A percentile compares a stretch with the other conserved stretches of the same genome.
Conservation (phyloP, 2,888 invertebrate species). For the Phengaris alcon region DNA sequence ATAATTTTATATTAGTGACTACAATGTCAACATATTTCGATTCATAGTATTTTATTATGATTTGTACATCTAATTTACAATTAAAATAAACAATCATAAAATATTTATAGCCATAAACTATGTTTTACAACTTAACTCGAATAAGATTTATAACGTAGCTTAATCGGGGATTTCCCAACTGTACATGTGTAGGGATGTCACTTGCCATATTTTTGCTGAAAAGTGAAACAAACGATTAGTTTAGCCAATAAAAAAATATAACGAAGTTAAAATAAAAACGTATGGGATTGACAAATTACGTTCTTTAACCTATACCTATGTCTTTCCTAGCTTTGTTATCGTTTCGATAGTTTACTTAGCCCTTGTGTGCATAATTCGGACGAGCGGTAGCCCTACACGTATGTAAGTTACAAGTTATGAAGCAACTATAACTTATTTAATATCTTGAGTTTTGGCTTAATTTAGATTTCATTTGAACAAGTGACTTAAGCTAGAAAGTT, state of each 20-base stretch:
- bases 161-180: conserved; percentile 8
- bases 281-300: too few relatives aligned
- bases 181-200: neutral
- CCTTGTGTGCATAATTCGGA: neutral
- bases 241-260: too few relatives aligned
- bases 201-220: neutral
- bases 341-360: neutral
- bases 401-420: neutral
- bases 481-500: neutral
- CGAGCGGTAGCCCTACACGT: neutral
- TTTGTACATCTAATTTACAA: neutral
- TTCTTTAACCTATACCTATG: too few relatives aligned
- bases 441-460: conserved; percentile 20
- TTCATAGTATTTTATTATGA: too few relatives aligned
- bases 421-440: conserved; percentile 16
- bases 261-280: too few relatives aligned
- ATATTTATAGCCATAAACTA: conserved; percentile 3
- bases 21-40: neutral
- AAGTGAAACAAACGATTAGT: neutral
- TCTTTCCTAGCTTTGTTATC: too few relatives aligned
- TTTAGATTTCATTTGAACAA: conserved; percentile 12
- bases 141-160: neutral
- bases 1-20: neutral
- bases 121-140: conserved; percentile 7
- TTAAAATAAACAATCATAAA: neutral